These are phyloP conservation scores for Argopecten irradians DNA, from an alignment of 1,140 invertebrate genomes.

Conservation along the genomic window DNA sequence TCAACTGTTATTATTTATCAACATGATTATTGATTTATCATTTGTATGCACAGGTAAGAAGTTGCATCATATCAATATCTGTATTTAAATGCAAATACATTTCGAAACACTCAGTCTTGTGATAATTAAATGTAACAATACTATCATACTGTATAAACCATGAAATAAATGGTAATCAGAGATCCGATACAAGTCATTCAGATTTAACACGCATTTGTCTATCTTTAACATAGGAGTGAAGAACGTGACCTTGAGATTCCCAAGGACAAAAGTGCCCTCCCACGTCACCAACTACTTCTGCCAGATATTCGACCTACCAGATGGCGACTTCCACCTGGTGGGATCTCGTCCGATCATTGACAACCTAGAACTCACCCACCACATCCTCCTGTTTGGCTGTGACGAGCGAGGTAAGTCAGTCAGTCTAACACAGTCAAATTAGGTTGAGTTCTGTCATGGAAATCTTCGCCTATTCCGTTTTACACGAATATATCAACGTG, in stretches of 20 bases:
- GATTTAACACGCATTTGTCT: background rate
- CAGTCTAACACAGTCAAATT: background rate
- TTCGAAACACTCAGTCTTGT: background rate
- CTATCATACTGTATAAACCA: background rate
- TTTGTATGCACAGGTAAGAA: too few species aligned
- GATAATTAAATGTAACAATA: background rate
- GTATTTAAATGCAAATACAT: too few species aligned
- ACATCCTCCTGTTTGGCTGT: slow-evolving; percentile 60
- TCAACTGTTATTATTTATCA: too few species aligned
- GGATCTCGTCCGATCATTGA: slow-evolving; percentile 56
- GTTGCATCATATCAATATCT: too few species aligned
- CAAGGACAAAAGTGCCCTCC: slow-evolving; percentile 44
- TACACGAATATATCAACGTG: too few species aligned
- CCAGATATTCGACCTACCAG: slow-evolving; percentile 55
- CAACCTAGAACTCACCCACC: slow-evolving; percentile 56
- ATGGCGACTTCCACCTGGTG: slow-evolving; percentile 57
- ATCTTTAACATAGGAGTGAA: slow-evolving; percentile 28
- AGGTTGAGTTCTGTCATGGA: too few species aligned
- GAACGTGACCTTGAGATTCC: slow-evolving; percentile 35
- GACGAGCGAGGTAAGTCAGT: slow-evolving; percentile 29
- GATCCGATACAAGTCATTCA: background rate
- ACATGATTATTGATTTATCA: too few species aligned
- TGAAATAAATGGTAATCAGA: background rate
- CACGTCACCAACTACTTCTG: slow-evolving; percentile 56
- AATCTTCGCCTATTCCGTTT: too few species aligned